Evolutionary conservation across 2,113 vertebrate genomes (phyloP).

Genomic region (Oncorhynchus mykiss): DNA sequence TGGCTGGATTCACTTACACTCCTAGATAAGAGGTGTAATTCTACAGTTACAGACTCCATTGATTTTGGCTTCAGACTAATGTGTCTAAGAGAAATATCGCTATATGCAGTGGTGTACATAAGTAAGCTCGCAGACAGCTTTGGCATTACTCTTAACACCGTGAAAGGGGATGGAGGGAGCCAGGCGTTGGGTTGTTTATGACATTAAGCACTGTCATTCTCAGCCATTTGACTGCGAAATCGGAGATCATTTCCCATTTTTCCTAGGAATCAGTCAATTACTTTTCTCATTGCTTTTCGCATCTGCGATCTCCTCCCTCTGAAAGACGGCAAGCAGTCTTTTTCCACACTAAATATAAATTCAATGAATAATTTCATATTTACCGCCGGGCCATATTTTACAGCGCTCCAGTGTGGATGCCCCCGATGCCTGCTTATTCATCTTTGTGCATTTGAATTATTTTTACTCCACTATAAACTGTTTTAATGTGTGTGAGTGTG

Average conservation of each 20-base stretch:
- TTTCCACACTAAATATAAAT: conserved; percentile 55
- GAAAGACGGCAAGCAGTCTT: conserved; percentile 39
- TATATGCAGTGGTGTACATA: neutral
- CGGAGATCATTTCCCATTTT: conserved; percentile 45
- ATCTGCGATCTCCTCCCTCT: conserved; percentile 46
- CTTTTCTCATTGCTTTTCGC: conserved; percentile 43
- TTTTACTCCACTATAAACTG: conserved; percentile 21
- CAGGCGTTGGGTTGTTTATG: conserved; percentile 18
- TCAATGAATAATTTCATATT: conserved; percentile 61
- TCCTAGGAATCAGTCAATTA: conserved; percentile 53
- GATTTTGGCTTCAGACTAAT: conserved; percentile 5
- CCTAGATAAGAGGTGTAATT: conserved; percentile 9
- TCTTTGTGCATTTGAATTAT: conserved; percentile 29
- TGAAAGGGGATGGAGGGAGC: neutral
- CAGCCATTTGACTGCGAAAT: conserved; percentile 27
- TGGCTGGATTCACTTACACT: conserved; percentile 10
- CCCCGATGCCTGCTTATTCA: conserved; percentile 19
- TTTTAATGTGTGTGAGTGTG: neutral
- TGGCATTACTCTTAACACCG: conserved; percentile 10
- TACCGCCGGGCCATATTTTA: conserved; percentile 39
- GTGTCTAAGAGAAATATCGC: conserved; percentile 1
- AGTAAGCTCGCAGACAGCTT: neutral
- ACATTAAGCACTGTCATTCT: conserved; percentile 31
- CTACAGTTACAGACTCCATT: neutral
- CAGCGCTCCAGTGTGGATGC: conserved; percentile 24